Conservation (phyloP, 1,140 invertebrate species). For the Zaprionus inermis region DNA sequence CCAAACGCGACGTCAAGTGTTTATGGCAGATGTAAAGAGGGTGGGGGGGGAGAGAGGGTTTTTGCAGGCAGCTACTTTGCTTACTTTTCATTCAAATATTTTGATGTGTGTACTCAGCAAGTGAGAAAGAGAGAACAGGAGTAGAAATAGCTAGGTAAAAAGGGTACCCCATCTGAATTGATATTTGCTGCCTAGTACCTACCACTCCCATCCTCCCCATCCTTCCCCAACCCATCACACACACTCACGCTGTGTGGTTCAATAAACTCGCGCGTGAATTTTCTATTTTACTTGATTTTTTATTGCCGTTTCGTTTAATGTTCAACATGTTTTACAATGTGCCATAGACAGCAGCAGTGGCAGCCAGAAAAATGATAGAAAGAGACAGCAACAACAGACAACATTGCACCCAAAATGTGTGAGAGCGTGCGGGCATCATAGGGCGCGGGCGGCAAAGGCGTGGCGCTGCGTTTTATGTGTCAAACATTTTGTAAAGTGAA, state of each 20-base stretch:
- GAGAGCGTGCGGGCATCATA: not conserved
- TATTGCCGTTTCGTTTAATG: constrained; percentile 51
- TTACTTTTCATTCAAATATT: constrained; percentile 81
- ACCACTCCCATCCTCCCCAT: constrained; percentile 3
- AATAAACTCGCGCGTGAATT: constrained; percentile 78
- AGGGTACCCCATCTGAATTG: constrained; percentile 15
- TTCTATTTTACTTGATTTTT: constrained; percentile 61
- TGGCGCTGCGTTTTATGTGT: constrained; percentile 65
- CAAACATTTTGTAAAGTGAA: constrained; percentile 63
- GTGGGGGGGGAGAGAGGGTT: not conserved
- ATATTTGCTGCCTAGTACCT: constrained; percentile 48
- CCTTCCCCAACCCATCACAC: not conserved
- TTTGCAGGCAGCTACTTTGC: constrained; percentile 70
- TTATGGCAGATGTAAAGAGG: not conserved
- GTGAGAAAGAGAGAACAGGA: not conserved
- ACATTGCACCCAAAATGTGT: constrained; percentile 33
- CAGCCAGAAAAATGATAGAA: constrained; percentile 30
- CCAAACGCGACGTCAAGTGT: constrained; percentile 32
- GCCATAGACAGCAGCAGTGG: constrained; percentile 38
- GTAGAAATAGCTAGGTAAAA: not conserved
- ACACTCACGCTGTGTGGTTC: constrained; percentile 51
- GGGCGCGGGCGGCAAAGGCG: constrained; percentile 15
- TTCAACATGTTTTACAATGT: constrained; percentile 61
- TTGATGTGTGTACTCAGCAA: constrained; percentile 53
- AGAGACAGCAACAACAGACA: constrained; percentile 11